Base-by-base conservation (phyloP, 2,888 invertebrate species). In the Atherix ibis region DNA sequence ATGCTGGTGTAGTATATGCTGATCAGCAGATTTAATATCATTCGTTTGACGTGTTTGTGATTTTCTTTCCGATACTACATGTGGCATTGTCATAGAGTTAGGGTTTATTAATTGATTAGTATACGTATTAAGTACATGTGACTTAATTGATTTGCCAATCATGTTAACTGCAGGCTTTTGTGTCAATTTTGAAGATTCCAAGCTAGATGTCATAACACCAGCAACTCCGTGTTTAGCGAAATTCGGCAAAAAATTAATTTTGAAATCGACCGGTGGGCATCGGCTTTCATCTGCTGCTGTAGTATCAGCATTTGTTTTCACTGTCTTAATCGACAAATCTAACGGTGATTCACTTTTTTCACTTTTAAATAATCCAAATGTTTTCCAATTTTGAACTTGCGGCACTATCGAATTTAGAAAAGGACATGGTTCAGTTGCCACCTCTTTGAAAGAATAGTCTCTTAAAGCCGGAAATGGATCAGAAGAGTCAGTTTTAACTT, bases 251-350 rank as follows among this genome's bases (percentile, higher is more conserved):
- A 84, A 83, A 53, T 84, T 80, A 9, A 83, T 76, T 59, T 81
- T 78, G 8, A 81, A 80, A 15, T 77, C 70, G 32, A 65, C 62
- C 4, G 43, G 41, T 22, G 43, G 26, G 28, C 37, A 35, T 47
- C 42, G 41, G 44, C 42, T 36, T 28, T n/a, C n/a, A n/a, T n/a
- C n/a, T n/a, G n/a, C n/a, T n/a, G 81, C 77, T 1, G 88, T 87
- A 1, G 87, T 87, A 58, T 88, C 87, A 1, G 88, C 85, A 4
- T 84, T 78, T 32, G 85, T 85, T 53, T 84, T 76, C 0, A 88
- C 77, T 2, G 87, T 88, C 56, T 88, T 87, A 29, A 88, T 83
- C 1, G 88, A 88, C 34, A 89, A 65, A 62, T 89, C 89, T 39
- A 89, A 61, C 0, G 87, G 88, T 8, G 83, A 84, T 35, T 40